A percentile compares a stretch with the other conserved stretches of the same genome.
These are phyloP conservation scores for Notodonta ziczac DNA, from an alignment of 2,888 invertebrate species.

Conservation along the genomic window DNA sequence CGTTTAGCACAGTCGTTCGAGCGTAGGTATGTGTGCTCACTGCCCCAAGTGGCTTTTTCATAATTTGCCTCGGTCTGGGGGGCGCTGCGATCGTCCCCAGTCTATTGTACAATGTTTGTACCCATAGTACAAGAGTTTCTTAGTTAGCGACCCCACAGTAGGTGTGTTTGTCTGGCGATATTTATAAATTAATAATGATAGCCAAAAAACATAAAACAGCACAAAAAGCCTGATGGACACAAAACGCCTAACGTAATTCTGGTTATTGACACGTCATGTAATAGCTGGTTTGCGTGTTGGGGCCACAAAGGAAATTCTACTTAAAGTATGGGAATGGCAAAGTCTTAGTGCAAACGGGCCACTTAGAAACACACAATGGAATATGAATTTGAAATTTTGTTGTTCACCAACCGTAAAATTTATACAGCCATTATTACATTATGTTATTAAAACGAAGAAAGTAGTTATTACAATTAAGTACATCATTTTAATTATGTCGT, in stretches of 20 bases:
- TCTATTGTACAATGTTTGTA: no score
- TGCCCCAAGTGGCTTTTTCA: no score
- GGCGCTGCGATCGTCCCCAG: no score
- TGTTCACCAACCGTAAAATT: neutral
- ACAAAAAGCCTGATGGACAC: conserved; percentile 34
- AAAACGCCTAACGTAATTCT: conserved; percentile 34
- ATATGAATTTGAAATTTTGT: neutral
- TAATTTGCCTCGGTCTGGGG: no score
- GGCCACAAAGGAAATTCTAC: conserved; percentile 57
- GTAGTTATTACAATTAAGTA: neutral
- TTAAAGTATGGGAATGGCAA: conserved; percentile 52
- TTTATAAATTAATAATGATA: neutral
- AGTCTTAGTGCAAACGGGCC: conserved; percentile 33
- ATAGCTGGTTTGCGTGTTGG: conserved; percentile 66
- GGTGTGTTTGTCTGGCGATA: no score
- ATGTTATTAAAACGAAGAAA: neutral
- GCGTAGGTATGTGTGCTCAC: no score
- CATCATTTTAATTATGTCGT: no score
- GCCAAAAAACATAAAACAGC: conserved; percentile 11
- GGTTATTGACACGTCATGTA: conserved; percentile 67
- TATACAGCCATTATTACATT: neutral
- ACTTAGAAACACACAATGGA: conserved; percentile 16
- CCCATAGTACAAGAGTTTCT: no score
- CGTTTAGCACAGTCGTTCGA: no score
- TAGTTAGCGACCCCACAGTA: no score